These are phyloP conservation scores for Hirundichthys speculiger DNA, from an alignment of 2,113 vertebrate species.

Conservation along the genomic window DNA sequence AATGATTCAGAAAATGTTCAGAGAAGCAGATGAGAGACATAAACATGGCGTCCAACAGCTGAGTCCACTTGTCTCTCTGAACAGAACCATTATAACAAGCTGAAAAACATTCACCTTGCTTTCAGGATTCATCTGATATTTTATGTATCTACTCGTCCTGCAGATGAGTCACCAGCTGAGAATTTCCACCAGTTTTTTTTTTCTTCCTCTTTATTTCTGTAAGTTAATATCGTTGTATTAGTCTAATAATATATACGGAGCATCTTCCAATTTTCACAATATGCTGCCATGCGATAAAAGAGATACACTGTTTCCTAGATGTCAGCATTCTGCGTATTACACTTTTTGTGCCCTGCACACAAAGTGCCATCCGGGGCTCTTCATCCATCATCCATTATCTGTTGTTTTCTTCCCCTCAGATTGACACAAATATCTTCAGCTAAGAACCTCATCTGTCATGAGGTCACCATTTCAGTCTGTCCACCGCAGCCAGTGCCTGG, in stretches of 20 bases:
- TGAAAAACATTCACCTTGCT: too few relatives aligned
- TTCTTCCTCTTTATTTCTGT: too few relatives aligned
- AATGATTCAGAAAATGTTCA: slow-evolving; percentile 52
- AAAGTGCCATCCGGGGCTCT: slow-evolving; percentile 30
- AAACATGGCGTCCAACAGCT: slow-evolving; percentile 39
- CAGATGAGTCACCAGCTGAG: slow-evolving; percentile 24
- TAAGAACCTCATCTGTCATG: slow-evolving; percentile 60
- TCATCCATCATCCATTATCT: slow-evolving; percentile 56
- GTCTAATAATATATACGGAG: slow-evolving; percentile 14
- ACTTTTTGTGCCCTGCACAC: not conserved
- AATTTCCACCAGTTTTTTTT: slow-evolving; percentile 18
- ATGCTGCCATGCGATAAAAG: too few relatives aligned
- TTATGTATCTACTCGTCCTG: slow-evolving; percentile 28
- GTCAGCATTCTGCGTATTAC: slow-evolving; percentile 41
- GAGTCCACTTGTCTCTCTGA: slow-evolving; percentile 39
- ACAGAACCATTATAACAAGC: too few relatives aligned
- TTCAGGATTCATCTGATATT: slow-evolving; percentile 38
- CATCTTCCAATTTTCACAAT: slow-evolving; percentile 25
- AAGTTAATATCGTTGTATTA: not conserved
- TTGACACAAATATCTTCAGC: slow-evolving; percentile 47
- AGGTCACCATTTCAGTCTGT: slow-evolving; percentile 35
- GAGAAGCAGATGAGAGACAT: slow-evolving; percentile 39
- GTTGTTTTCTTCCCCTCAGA: slow-evolving; percentile 34
- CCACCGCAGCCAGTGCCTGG: slow-evolving; percentile 23
- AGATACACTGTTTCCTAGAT: slow-evolving; percentile 29